Conservation (phyloP, 2,797 vertebrate species). For the Lutjanus argentimaculatus region DNA sequence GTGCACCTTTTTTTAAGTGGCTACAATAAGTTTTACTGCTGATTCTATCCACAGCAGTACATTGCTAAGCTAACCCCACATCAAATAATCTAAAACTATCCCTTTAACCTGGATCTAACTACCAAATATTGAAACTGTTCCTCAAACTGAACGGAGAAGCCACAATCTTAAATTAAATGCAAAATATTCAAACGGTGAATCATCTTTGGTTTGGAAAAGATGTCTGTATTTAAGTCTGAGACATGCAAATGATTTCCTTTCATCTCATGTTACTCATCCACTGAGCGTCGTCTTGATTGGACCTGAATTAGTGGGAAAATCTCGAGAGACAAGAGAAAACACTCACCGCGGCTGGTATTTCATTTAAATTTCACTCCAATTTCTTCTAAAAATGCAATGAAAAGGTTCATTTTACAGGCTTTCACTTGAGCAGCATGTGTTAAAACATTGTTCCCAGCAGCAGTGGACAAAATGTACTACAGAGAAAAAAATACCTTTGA, state of each 20-base stretch:
- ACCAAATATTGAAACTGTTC: constrained; percentile 1
- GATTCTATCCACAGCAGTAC: no score
- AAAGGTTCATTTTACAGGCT: constrained; percentile 10
- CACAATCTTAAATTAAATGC: background rate
- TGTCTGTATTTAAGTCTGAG: background rate
- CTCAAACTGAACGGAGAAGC: background rate
- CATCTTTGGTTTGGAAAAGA: constrained; percentile 1
- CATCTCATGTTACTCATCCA: background rate
- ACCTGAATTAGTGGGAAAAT: constrained; percentile 16
- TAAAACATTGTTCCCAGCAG: constrained; percentile 30
- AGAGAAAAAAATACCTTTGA: constrained; percentile 12
- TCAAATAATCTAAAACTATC: no score
- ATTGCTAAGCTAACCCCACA: no score
- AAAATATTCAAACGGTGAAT: constrained; percentile 7
- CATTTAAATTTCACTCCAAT: constrained; percentile 33
- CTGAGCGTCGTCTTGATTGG: constrained; percentile 15
- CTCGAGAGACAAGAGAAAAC: constrained; percentile 4
- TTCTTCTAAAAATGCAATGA: background rate
- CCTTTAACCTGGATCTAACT: background rate
- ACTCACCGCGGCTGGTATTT: constrained; percentile 7
- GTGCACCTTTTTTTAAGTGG: no score
- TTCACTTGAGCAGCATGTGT: constrained; percentile 25
- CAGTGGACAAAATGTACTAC: constrained; percentile 24
- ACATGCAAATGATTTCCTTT: constrained; percentile 8
- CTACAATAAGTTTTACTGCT: no score